Evolutionary conservation across 2,113 vertebrate species (phyloP).

Genomic region (Neopipo cinnamomea): DNA sequence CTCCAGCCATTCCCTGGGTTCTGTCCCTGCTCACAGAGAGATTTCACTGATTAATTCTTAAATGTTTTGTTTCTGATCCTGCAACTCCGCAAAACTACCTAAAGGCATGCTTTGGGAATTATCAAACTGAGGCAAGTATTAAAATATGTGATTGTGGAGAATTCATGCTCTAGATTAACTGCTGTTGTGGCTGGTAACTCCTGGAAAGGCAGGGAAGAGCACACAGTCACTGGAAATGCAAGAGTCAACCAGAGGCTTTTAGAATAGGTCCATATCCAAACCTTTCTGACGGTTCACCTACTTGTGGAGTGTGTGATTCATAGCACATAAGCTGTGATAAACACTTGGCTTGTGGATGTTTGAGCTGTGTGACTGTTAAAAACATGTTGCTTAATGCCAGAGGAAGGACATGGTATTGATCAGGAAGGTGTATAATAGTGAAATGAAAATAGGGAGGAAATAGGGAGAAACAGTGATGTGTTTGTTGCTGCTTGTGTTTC

Average conservation of each 20-base stretch:
- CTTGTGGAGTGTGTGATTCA: not conserved
- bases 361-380: not conserved
- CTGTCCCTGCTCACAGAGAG: not conserved
- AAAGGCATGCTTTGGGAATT: not conserved
- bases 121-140: not conserved
- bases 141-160: not conserved
- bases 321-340: not conserved
- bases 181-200: not conserved
- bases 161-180: not conserved
- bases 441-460: not conserved
- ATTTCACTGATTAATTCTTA: not conserved
- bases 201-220: not conserved
- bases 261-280: not conserved
- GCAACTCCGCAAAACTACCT: not conserved
- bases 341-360: not conserved
- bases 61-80: not conserved
- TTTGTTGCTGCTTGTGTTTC: not conserved
- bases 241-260: not conserved
- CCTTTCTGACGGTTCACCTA: not conserved
- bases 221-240: not conserved
- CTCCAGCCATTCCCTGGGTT: fast-evolving
- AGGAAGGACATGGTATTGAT: not conserved
- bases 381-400: not conserved
- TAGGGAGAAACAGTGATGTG: not conserved
- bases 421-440: not conserved